Evolutionary conservation across 92 coral and sea anemone species (phyloP), one percentile per base, ranked within the genome.

Genomic region (Paragorgia papillata): DNA sequence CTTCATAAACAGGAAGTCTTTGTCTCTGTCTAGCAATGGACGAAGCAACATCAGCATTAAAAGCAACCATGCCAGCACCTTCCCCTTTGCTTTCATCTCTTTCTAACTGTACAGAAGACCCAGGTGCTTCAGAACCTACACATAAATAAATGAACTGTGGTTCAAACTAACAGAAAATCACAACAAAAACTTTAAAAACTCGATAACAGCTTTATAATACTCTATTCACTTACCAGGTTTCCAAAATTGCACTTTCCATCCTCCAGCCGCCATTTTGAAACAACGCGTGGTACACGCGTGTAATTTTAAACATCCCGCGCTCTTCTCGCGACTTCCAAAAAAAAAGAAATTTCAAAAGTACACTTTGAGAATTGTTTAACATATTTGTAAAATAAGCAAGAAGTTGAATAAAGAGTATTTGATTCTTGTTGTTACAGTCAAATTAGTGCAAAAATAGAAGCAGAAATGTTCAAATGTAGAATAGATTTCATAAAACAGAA

Each of bases 11-110:
- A 30, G 99, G 99, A 24, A 95, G 89, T 69, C 90, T 85, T 57
- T 95, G 99, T 66, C 99, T 83, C 80, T 95, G 99, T 66, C 92
- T 81, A 24, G 69, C 85, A 59, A 91, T 83, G 1, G 99, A 95
- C 59, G 89, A 68, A 10, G 97, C 90, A 35, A 86, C 85, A 73
- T 89, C 83, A 13, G 97, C 85, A 61, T 91, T 95, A 63, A 84
- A 95, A 34, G 90, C 83, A 41, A 88, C 80, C 28, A 88, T 50
- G 17, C 73, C 66, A 15, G 88, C 75, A 21, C 82, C 66, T 32
- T 87, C 99, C 9, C 92, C 89, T 13, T 79, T 80, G 40, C 68
- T 79, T 8, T 55, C 60, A 3, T 85, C 80, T 53, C 99, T 82
- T 66, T 95, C 99, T 34, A 81, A 83, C 46, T 86, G 62, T 12